Conservation (phyloP, 1,140 invertebrate genomes). For the Macrobrachium nipponense region DNA sequence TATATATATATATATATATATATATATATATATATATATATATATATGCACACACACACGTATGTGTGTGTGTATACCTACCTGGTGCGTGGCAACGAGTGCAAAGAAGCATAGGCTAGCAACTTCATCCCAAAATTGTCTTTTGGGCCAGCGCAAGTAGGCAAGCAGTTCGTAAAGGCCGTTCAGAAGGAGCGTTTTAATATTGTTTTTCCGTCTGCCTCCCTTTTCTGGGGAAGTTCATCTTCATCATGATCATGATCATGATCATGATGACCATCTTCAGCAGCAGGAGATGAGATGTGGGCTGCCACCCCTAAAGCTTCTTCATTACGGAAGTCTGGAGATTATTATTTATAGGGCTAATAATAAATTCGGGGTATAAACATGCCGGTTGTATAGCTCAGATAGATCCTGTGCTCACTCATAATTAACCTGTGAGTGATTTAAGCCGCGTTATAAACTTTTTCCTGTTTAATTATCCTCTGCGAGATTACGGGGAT, state of each 20-base stretch:
- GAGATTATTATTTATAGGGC: conserved; percentile 52
- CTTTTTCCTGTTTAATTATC: conserved; percentile 45
- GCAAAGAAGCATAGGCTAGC: too few species aligned
- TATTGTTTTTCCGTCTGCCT: neutral
- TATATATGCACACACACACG: neutral
- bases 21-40: neutral
- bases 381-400: conserved; percentile 42
- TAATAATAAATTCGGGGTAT: conserved; percentile 53
- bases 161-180: too few species aligned
- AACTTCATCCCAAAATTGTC: too few species aligned
- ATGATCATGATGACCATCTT: too few species aligned
- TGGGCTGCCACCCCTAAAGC: too few species aligned
- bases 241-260: neutral
- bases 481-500: conserved; percentile 28
- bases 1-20: conserved; percentile 4
- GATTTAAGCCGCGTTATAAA: conserved; percentile 50
- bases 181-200: neutral
- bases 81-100: too few species aligned
- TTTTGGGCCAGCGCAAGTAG: too few species aligned
- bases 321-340: neutral
- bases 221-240: neutral
- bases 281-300: too few species aligned
- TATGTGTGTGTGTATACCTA: too few species aligned
- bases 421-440: conserved; percentile 51
- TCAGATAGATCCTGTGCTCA: conserved; percentile 39